A percentile compares a stretch with the other conserved stretches of the same genome.
Evolutionary conservation across 2,888 invertebrate genomes (phyloP).

Genomic region (Sinelater perroti): DNA sequence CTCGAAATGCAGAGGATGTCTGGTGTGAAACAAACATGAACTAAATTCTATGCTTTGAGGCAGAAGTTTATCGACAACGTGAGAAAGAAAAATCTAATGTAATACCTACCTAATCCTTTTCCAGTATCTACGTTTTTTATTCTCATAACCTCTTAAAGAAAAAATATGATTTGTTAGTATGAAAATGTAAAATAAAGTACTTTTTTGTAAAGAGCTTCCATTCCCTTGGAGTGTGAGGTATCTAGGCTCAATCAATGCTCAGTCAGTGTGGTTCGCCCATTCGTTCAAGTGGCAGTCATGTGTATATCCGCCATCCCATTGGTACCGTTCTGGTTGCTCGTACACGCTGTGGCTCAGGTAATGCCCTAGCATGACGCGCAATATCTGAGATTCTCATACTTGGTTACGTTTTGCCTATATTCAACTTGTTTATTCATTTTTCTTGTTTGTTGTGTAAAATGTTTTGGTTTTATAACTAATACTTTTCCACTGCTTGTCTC

Average conservation of each 20-base stretch:
- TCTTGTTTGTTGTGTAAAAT: slow-evolving; percentile 25
- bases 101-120: slow-evolving; percentile 20
- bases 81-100: slow-evolving; percentile 17
- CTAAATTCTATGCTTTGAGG: not conserved
- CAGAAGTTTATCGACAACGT: slow-evolving; percentile 6
- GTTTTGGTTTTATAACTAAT: too few relatives aligned
- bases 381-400: slow-evolving; percentile 47
- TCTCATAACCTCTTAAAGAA: slow-evolving; percentile 19
- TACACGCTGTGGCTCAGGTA: slow-evolving; percentile 57
- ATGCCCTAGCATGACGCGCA: slow-evolving; percentile 59
- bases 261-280: slow-evolving; percentile 53
- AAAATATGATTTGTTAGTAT: slow-evolving; percentile 38
- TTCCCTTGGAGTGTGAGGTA: slow-evolving; percentile 56
- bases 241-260: slow-evolving; percentile 54
- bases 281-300: slow-evolving; percentile 54
- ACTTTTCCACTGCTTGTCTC: too few relatives aligned
- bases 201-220: slow-evolving; percentile 58
- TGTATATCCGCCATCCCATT: slow-evolving; percentile 55
- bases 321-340: slow-evolving; percentile 56
- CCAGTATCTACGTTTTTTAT: slow-evolving; percentile 16
- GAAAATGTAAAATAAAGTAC: slow-evolving; percentile 54
- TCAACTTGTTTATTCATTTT: slow-evolving; percentile 24
- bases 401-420: slow-evolving; percentile 54
- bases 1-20: not conserved
- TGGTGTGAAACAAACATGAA: not conserved